Base-by-base conservation (phyloP, 2,113 vertebrate species). In the Aythya baeri region DNA sequence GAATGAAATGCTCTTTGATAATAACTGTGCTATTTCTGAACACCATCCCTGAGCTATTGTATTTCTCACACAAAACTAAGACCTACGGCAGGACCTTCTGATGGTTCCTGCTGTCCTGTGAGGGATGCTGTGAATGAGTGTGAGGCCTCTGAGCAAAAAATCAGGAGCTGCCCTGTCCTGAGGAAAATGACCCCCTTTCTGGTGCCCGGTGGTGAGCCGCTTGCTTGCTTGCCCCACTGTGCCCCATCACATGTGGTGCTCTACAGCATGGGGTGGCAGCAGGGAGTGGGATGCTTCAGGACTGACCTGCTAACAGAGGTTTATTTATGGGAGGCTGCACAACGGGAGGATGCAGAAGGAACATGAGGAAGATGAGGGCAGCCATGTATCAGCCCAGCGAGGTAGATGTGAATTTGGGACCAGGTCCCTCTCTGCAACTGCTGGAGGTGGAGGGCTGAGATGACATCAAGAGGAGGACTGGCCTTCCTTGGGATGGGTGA, bases 21-120 rank as follows among this genome's bases (percentile, higher is more conserved):
- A 49, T 29, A 92, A 25, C 86, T 66, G 34, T 91, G 52, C 52
- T 91, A 8, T 57, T 89, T 92, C 54, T 68, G 63, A 88, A 52
- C 15, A 38, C 1, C 17, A 55, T 23, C 65, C 29, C 72, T 74
- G 50, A 85, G 54, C 54, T 75, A 20, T 25, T 88, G 41, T 38
- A 49, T 74, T 91, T 79, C 82, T 93, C 57, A 67, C 54, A 67
- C 22, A 55, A 85, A 95, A 88, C 61, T 58, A 90, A 70, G 67
- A 72, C 15, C 26, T 41, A 13, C 63, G 41, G 13, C 44, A 91
- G 46, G 66, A 41, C 29, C 6, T 79, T 72, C 58, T 75, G 34
- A 10, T 78, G 66, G 7, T 15, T 44, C 55, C 77, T 2, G 1
- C 36, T 75, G 43, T 27, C 14, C 6, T 0, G 0, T 65, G 34